Percentiles rank a stretch among this genome's conserved stretches.
Evolutionary conservation across 1,140 invertebrate species (phyloP).

Genomic region (Drosophila melanica): DNA sequence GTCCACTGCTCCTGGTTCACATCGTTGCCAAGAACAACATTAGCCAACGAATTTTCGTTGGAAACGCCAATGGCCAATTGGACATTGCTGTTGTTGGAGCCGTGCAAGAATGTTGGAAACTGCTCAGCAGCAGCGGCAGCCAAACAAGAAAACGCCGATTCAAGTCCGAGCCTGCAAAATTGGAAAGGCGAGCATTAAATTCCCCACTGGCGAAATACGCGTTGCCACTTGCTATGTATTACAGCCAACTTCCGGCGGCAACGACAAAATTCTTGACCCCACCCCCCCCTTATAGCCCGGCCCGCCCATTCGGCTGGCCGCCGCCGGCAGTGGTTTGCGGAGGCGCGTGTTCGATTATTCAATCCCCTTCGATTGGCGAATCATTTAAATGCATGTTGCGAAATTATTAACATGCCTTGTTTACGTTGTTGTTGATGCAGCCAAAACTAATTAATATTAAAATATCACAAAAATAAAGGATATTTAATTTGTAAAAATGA

Average conservation of each 20-base stretch:
- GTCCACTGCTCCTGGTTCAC: constrained; percentile 38
- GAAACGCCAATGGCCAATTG: constrained; percentile 71
- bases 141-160: constrained; percentile 48
- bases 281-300: neutral
- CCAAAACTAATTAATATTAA: constrained; percentile 80
- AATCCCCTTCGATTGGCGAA: constrained; percentile 26
- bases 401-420: constrained; percentile 37
- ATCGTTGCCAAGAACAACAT: constrained; percentile 74
- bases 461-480: constrained; percentile 58
- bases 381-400: constrained; percentile 49
- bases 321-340: constrained; percentile 9
- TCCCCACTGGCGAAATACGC: constrained; percentile 39
- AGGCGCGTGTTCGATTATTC: constrained; percentile 24
- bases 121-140: constrained; percentile 46
- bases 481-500: constrained; percentile 30
- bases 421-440: constrained; percentile 47
- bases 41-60: constrained; percentile 60
- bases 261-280: constrained; percentile 26
- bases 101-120: constrained; percentile 43
- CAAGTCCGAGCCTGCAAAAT: constrained; percentile 36
- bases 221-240: constrained; percentile 18
- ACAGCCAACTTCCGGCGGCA: constrained; percentile 43
- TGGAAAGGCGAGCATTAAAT: constrained; percentile 64
- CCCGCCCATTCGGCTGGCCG: neutral
- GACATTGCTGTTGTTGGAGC: neutral